These are phyloP conservation scores for Trimorus sp. DNA, from an alignment of 2,888 invertebrate species.

Conservation along the genomic window DNA sequence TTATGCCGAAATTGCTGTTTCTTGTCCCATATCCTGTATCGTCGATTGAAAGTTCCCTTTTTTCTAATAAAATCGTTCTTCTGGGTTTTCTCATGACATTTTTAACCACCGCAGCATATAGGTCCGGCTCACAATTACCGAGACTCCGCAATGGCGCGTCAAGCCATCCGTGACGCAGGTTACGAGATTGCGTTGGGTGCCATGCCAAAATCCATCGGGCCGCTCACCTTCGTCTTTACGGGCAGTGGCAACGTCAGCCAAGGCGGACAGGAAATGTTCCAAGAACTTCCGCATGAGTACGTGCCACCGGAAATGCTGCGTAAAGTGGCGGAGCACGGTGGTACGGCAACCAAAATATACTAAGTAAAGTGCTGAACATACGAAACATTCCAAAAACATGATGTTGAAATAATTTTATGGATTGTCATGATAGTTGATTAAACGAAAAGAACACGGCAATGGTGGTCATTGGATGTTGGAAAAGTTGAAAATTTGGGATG, in stretches of 20 bases:
- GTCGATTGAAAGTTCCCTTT: too few species aligned
- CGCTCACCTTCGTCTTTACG: slow-evolving; percentile 98
- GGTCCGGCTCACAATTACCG: slow-evolving; percentile 99
- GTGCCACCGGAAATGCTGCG: slow-evolving; percentile 97
- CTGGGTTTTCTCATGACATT: too few species aligned
- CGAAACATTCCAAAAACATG: too few species aligned
- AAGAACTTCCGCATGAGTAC: slow-evolving; percentile 98
- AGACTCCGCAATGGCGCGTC: slow-evolving; percentile 98
- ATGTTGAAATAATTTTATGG: too few species aligned
- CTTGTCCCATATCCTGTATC: too few species aligned
- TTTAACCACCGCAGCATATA: slow-evolving; percentile 87
- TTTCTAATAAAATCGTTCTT: too few species aligned
- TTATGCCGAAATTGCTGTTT: too few species aligned
- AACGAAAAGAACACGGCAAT: too few species aligned
- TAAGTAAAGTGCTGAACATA: too few species aligned
- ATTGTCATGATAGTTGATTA: too few species aligned
- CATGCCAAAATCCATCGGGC: slow-evolving; percentile 99
- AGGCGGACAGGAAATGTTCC: slow-evolving; percentile 95
- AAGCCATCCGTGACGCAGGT: slow-evolving; percentile 99
- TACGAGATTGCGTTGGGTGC: slow-evolving; percentile 97
- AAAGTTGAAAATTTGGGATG: too few species aligned
- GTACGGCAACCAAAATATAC: slow-evolving; percentile 82
- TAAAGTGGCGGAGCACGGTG: slow-evolving; percentile 98
- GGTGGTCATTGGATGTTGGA: too few species aligned
- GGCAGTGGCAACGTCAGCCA: slow-evolving; percentile 98